These are phyloP conservation scores for Diplogasteroides magnus DNA, from an alignment of 1,140 invertebrate species.

Conservation along the genomic window DNA sequence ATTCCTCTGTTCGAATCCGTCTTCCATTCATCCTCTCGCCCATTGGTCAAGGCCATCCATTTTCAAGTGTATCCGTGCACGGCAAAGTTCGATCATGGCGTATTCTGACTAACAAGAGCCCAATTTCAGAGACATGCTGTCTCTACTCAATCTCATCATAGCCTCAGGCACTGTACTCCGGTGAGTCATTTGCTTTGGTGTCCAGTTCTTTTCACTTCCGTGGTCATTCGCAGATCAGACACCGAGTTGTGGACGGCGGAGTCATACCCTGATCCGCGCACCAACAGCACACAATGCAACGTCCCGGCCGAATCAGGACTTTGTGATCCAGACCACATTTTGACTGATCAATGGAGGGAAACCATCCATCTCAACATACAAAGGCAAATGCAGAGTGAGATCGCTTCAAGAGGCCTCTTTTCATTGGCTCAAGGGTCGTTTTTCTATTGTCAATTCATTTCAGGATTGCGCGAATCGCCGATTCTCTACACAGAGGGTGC, in stretches of 20 bases:
- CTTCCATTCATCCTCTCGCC: no score
- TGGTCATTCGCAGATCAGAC: no score
- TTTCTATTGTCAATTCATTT: background rate
- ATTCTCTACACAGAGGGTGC: constrained; percentile 16
- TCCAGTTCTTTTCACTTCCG: no score
- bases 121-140: no score
- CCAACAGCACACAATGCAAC: constrained; percentile 24
- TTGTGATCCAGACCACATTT: constrained; percentile 27
- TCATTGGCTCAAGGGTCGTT: background rate
- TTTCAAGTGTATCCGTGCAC: no score
- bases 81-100: no score
- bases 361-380: constrained; percentile 11
- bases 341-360: constrained; percentile 22
- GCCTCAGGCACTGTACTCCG: background rate
- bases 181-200: no score
- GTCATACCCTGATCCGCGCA: constrained; percentile 19
- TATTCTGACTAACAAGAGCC: no score
- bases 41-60: no score
- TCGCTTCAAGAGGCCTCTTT: background rate
- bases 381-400: background rate
- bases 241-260: constrained; percentile 11
- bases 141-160: background rate
- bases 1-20: no score
- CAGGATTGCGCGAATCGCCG: constrained; percentile 15
- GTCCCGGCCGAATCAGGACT: constrained; percentile 2